Percentiles rank a stretch among this genome's conserved stretches.
Evolutionary conservation across 23 tunicate genomes (phyloP).

Genomic region (Halocynthia aurantium): DNA sequence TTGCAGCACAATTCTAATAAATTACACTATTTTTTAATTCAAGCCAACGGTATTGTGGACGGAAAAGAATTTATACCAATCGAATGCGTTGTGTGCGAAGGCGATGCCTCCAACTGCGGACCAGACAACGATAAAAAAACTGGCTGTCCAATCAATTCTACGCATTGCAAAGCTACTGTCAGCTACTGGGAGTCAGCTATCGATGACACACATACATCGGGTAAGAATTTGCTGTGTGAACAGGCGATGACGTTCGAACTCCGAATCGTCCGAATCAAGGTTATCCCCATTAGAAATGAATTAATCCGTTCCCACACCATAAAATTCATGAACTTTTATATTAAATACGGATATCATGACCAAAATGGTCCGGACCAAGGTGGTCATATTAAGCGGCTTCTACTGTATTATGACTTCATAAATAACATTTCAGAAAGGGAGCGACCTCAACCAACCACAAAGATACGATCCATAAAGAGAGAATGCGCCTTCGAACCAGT

Average conservation of each 20-base stretch:
- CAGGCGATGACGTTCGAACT: too few species aligned
- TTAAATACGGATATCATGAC: too few species aligned
- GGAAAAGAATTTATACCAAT: slow-evolving; percentile 18
- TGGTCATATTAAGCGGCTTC: too few species aligned
- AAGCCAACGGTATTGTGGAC: slow-evolving; percentile 19
- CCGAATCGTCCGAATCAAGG: too few species aligned
- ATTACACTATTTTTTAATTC: neutral
- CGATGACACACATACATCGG: neutral
- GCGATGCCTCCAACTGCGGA: slow-evolving; percentile 10
- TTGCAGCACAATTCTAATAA: too few species aligned
- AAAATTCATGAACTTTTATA: too few species aligned
- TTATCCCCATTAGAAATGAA: too few species aligned
- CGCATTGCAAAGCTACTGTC: slow-evolving; percentile 19
- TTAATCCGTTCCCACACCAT: too few species aligned
- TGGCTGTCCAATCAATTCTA: slow-evolving; percentile 13
- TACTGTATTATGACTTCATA: too few species aligned
- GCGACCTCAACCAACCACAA: slow-evolving; percentile 4
- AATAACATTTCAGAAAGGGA: too few species aligned
- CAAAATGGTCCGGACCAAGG: too few species aligned
- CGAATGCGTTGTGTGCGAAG: slow-evolving; percentile 24
- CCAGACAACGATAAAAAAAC: slow-evolving; percentile 1
- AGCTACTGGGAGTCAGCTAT: slow-evolving; percentile 17
- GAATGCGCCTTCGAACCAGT: slow-evolving; percentile 16
- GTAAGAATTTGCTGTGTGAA: neutral
- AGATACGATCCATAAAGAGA: neutral